Conservation (phyloP, 2,888 invertebrate species). For the Drosophila mettleri region DNA sequence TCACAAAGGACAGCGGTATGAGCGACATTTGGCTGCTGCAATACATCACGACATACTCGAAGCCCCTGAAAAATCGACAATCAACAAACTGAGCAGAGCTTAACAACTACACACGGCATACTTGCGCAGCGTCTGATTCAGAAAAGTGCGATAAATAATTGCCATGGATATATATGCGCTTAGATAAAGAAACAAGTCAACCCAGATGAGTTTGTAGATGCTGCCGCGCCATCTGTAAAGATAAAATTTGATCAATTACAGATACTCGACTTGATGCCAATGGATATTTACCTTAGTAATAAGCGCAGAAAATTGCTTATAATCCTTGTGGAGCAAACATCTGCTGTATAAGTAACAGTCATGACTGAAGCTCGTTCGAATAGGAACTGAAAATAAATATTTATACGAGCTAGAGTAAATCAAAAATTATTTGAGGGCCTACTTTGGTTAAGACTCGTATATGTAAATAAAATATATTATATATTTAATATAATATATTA, state of each 20-base stretch:
- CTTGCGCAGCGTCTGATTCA: slow-evolving; percentile 48
- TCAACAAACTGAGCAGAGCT: slow-evolving; percentile 46
- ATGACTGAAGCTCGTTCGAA: slow-evolving; percentile 28
- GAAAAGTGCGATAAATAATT: slow-evolving; percentile 49
- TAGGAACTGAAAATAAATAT: not conserved
- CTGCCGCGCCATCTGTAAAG: slow-evolving; percentile 94
- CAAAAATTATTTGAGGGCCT: slow-evolving; percentile 8
- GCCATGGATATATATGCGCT: slow-evolving; percentile 88
- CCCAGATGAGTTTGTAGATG: slow-evolving; percentile 96
- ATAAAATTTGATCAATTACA: not conserved
- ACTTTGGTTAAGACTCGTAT: no score
- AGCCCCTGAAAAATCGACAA: slow-evolving; percentile 86
- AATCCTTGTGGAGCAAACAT: slow-evolving; percentile 57
- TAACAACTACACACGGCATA: slow-evolving; percentile 17
- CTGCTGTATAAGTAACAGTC: slow-evolving; percentile 72
- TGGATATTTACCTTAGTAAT: slow-evolving; percentile 52
- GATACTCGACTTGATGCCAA: no score
- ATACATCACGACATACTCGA: slow-evolving; percentile 92
- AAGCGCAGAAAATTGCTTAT: slow-evolving; percentile 64
- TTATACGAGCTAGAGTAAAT: not conserved
- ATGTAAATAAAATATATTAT: no score
- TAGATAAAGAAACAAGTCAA: slow-evolving; percentile 92
- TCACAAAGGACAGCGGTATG: slow-evolving; percentile 95
- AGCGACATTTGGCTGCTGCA: slow-evolving; percentile 92
- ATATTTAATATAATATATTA: no score